Evolutionary conservation across 2,888 invertebrate genomes (phyloP), one percentile per base, ranked within the genome.

Genomic region (Trilocha varians): DNA sequence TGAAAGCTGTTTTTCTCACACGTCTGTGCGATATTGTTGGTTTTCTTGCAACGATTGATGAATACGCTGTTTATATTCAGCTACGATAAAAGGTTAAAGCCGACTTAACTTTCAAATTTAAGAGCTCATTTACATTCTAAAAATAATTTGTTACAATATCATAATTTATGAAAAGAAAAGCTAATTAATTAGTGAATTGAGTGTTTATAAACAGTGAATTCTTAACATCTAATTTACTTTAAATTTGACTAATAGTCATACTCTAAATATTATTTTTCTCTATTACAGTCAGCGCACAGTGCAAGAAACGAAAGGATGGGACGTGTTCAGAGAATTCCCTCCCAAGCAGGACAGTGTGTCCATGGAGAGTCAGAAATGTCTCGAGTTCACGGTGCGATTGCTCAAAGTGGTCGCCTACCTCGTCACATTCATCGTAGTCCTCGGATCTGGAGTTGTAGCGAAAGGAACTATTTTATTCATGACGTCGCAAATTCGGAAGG

Each of bases 231-330:
- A n/a, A n/a, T n/a, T n/a, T n/a, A n/a, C n/a, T n/a, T n/a, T n/a
- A n/a, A n/a, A n/a, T n/a, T n/a, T n/a, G n/a, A n/a, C n/a, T n/a
- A n/a, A n/a, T n/a, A n/a, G n/a, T n/a, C n/a, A n/a, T n/a, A 25
- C 6, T 25, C 25, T 9, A 17, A 25, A 42, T 18, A n/a, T 34
- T 17, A 40, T 41, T 25, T 46, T 51, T 52, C 50, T 43, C 52
- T 11, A 50, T 86, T 89, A 34, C 87, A 94, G 94, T 70, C 92
- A 92, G 79, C 88, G 94, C 65, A 94, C 94, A 47, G 91, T 94
- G 58, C 91, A 91, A 66, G 95, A 94, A 76, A 94, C 94, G 59
- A 95, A 95, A 91, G 94, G 93, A 90, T 98, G 98, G 98, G 97
- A 98, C 89, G 96, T 97, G 45, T 98, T 98, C 87, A 88, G 96